phyloP scores from a whole-genome alignment of 2,888 invertebrate genomes.

The Eueremaeus valkanovi region DNA sequence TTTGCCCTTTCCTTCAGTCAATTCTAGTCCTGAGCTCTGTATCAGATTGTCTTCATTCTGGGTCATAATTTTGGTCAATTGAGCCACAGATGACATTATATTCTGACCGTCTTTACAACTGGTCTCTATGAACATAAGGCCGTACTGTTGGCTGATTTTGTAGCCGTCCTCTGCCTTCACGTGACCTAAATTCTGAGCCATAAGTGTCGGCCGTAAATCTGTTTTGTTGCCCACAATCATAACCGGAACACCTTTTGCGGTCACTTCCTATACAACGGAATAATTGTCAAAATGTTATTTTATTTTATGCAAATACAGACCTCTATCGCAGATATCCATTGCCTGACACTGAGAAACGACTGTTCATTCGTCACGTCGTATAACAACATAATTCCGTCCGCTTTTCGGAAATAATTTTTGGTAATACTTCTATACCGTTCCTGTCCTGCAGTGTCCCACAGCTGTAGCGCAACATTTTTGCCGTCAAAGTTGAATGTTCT shows the following conservation, averaged over 20 bases:
- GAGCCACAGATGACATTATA: conserved; percentile 47
- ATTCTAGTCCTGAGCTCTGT: not conserved
- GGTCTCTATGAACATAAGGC: conserved; percentile 53
- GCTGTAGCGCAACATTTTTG: conserved; percentile 52
- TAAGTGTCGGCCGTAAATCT: conserved; percentile 56
- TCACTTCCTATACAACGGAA: conserved; percentile 55
- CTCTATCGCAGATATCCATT: conserved; percentile 60
- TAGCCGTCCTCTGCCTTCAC: conserved; percentile 52
- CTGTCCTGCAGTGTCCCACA: conserved; percentile 63
- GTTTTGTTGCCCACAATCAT: conserved; percentile 61
- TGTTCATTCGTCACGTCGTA: conserved; percentile 61
- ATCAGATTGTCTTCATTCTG: conserved; percentile 28
- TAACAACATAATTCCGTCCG: conserved; percentile 61
- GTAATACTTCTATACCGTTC: conserved; percentile 60
- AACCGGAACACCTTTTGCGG: conserved; percentile 58
- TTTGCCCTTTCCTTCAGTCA: no score
- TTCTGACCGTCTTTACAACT: conserved; percentile 54
- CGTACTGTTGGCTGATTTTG: conserved; percentile 49
- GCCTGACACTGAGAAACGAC: conserved; percentile 59
- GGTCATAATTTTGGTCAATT: conserved; percentile 19
- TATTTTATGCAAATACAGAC: conserved; percentile 52
- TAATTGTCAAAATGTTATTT: not conserved
- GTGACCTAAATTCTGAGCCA: conserved; percentile 49
- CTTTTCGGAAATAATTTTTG: conserved; percentile 61
- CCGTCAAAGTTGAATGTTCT: not conserved